Base-by-base conservation (phyloP, 2,113 vertebrate species). In the Panthera leo region DNA sequence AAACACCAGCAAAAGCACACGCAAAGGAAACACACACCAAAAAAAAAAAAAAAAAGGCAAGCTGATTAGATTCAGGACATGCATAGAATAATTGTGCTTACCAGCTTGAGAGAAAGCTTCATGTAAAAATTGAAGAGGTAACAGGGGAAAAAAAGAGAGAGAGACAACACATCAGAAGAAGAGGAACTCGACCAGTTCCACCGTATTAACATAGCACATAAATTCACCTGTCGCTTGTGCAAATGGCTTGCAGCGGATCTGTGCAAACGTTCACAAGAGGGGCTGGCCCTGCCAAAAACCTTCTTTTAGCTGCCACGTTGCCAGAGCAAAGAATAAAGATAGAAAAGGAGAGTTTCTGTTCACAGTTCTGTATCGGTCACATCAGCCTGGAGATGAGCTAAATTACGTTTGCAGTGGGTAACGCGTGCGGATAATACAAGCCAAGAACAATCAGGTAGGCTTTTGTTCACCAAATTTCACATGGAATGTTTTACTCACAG, bases 21-120 rank as follows among this genome's bases (percentile, higher is more conserved):
- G 85, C 89, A 95, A 82, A 97, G 85, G 96, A 97, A 94, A 96
- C 83, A 89, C 97, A 97, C 92, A 97, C 95, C 98, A 63, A 97
- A 95, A 97, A 91, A 45, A 45, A 45, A 95, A 80, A 91, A 67
- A 97, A 95, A 97, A 58, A 78, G 39, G 39, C 39, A 91, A 89
- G 82, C 84, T 78, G 95, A 95, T 98, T 94, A 90, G 97, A 97
- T 68, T 97, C 96, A 97, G 97, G 98, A 98, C 98, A 99, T 98
- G 99, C 99, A 99, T 98, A 99, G 99, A 96, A 91, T 89, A 97
- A 97, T 99, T 98, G 99, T 99, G 99, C 99, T 99, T 99, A 99
- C 99, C 99, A 99, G 99, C 99, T 99, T 99, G 99, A 99, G 99
- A 99, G 99, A 99, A 99, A 99, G 99, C 99, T 99, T 99, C 99